A percentile compares a stretch with the other conserved stretches of the same genome.
Conservation (phyloP, 2,113 vertebrate genomes). For the Ictalurus furcatus region DNA sequence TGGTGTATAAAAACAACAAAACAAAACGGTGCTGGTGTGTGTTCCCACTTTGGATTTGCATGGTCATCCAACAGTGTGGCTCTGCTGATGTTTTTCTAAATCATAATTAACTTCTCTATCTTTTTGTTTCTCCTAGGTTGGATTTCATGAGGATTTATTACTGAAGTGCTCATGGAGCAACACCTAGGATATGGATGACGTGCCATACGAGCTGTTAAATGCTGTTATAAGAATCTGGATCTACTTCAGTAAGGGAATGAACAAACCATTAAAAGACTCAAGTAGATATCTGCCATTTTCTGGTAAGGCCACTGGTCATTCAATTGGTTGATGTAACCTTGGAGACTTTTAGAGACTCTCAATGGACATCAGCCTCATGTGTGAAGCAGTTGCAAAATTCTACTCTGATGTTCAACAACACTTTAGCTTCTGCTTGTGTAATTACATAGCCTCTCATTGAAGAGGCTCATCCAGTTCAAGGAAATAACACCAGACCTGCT, state of each 20-base stretch:
- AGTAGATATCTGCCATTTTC: conserved; percentile 1
- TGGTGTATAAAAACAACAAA: no score
- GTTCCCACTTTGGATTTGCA: neutral
- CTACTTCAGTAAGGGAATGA: conserved; percentile 27
- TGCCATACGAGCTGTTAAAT: conserved; percentile 28
- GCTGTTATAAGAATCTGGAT: conserved; percentile 21
- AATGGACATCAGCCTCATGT: conserved; percentile 43
- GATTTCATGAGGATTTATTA: conserved; percentile 34
- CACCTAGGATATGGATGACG: conserved; percentile 46
- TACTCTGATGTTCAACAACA: conserved; percentile 65
- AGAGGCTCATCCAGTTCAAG: conserved; percentile 42
- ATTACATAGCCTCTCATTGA: conserved; percentile 62
- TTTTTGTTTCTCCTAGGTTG: conserved; percentile 45
- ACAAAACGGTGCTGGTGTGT: neutral
- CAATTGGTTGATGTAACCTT: neutral
- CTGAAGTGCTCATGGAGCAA: conserved; percentile 37
- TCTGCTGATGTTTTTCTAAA: neutral
- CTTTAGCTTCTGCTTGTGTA: conserved; percentile 60
- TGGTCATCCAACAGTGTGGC: neutral
- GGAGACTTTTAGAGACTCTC: neutral
- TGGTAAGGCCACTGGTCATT: neutral
- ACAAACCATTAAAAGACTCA: conserved; percentile 14
- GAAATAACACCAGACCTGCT: conserved; percentile 17
- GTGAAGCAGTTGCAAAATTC: conserved; percentile 52
- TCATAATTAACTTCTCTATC: neutral